These are phyloP conservation scores for Lycophotia porphyrea DNA, from an alignment of 2,888 invertebrate species.

Conservation along the genomic window DNA sequence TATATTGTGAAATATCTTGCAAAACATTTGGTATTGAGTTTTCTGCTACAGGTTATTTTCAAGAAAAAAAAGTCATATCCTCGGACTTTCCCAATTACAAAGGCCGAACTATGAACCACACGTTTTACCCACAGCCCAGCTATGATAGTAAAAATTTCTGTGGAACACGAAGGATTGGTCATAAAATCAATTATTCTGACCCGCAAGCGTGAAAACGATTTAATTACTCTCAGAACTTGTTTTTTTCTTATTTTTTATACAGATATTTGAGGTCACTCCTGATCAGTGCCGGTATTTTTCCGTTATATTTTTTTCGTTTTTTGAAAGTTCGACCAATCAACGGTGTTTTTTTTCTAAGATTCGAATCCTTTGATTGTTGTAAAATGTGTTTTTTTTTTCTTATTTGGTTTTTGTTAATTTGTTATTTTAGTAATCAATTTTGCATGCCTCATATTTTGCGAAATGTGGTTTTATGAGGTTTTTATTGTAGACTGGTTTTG, in stretches of 20 bases:
- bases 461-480: slow-evolving; percentile 40
- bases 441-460: slow-evolving; percentile 57
- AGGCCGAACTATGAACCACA: slow-evolving; percentile 18
- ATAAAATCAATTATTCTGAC: slow-evolving; percentile 66
- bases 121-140: slow-evolving; percentile 32
- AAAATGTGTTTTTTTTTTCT: slow-evolving; percentile 43
- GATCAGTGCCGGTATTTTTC: slow-evolving; percentile 63
- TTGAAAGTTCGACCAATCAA: slow-evolving; percentile 58
- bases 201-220: slow-evolving; percentile 65
- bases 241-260: slow-evolving; percentile 39
- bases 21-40: not conserved
- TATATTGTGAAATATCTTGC: not conserved
- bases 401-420: slow-evolving; percentile 61
- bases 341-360: slow-evolving; percentile 42
- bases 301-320: slow-evolving; percentile 63
- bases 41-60: not conserved
- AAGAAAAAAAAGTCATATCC: not conserved
- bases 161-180: slow-evolving; percentile 61
- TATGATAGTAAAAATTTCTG: slow-evolving; percentile 57
- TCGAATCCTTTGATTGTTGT: slow-evolving; percentile 38
- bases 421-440: slow-evolving; percentile 63
- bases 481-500: slow-evolving; percentile 24
- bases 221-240: slow-evolving; percentile 62
- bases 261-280: slow-evolving; percentile 64
- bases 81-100: slow-evolving; percentile 29